phyloP scores from a whole-genome alignment of 2,888 invertebrate genomes.

The Ophioninae sp. region DNA sequence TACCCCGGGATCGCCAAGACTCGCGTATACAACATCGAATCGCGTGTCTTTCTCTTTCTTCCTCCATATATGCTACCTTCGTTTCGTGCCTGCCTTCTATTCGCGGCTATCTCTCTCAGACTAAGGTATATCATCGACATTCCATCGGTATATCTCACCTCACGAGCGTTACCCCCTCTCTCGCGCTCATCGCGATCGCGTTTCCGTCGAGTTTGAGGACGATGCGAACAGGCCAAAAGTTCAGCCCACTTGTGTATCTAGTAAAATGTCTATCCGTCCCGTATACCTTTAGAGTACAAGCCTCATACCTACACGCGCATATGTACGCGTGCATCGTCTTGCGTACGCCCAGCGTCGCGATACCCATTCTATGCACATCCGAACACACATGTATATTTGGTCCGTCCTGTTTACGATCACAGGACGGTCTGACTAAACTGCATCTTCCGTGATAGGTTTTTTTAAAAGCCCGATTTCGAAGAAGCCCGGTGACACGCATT shows the following conservation, averaged over 20 bases:
- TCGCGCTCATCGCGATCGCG: slow-evolving; percentile 29
- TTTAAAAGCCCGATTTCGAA: neutral
- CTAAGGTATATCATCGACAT: slow-evolving; percentile 43
- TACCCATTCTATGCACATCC: slow-evolving; percentile 4
- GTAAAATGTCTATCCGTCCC: neutral
- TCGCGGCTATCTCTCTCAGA: neutral
- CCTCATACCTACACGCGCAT: neutral
- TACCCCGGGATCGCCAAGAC: slow-evolving; percentile 54
- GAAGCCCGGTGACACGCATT: neutral
- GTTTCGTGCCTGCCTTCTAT: neutral
- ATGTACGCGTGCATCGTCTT: slow-evolving; percentile 5
- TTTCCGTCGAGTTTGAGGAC: slow-evolving; percentile 22
- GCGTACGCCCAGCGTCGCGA: slow-evolving; percentile 28
- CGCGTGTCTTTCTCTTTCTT: neutral
- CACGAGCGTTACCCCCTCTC: slow-evolving; percentile 34
- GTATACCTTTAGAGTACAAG: slow-evolving; percentile 6
- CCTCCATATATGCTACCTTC: neutral
- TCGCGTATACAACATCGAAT: neutral
- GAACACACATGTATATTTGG: neutral
- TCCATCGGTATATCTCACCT: slow-evolving; percentile 55
- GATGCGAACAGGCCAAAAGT: slow-evolving; percentile 47
- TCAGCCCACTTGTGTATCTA: slow-evolving; percentile 25
- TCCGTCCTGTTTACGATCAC: neutral
- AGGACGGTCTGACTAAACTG: slow-evolving; percentile 5
- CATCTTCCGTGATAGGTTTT: neutral